phyloP scores from a whole-genome alignment of 1,140 invertebrate genomes.

The Limonius californicus region DNA sequence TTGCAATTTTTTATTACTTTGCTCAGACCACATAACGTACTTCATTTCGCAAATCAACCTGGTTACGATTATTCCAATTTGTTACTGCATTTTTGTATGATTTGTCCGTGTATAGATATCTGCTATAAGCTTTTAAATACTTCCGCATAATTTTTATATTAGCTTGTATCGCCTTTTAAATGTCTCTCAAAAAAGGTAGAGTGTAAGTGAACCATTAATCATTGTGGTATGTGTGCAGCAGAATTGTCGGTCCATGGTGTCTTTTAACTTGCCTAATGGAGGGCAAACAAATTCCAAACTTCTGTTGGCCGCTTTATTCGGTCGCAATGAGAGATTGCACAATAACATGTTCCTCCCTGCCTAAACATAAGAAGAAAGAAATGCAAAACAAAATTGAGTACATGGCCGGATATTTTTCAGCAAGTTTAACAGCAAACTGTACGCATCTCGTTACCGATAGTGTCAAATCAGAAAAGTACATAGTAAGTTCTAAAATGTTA shows the following conservation, averaged over 20 bases:
- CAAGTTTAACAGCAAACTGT: slow-evolving; percentile 64
- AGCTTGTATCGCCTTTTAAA: too few species aligned
- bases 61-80: too few species aligned
- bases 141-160: too few species aligned
- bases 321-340: slow-evolving; percentile 75
- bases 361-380: slow-evolving; percentile 59
- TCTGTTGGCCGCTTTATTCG: slow-evolving; percentile 71
- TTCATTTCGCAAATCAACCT: too few species aligned
- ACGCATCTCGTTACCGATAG: slow-evolving; percentile 81
- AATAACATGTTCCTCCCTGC: slow-evolving; percentile 69
- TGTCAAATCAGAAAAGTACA: slow-evolving; percentile 69
- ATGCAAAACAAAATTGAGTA: slow-evolving; percentile 67
- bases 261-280: slow-evolving; percentile 69
- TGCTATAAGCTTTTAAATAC: too few species aligned
- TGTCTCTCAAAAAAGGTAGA: too few species aligned
- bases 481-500: slow-evolving; percentile 54
- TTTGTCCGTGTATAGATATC: too few species aligned
- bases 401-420: slow-evolving; percentile 79
- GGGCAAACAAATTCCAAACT: slow-evolving; percentile 69
- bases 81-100: too few species aligned
- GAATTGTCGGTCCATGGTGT: slow-evolving; percentile 75
- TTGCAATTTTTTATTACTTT: too few species aligned
- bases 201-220: too few species aligned
- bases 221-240: slow-evolving; percentile 52
- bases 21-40: too few species aligned